Conservation (phyloP, 2,113 vertebrate genomes). For the Orthonyx spaldingii region DNA sequence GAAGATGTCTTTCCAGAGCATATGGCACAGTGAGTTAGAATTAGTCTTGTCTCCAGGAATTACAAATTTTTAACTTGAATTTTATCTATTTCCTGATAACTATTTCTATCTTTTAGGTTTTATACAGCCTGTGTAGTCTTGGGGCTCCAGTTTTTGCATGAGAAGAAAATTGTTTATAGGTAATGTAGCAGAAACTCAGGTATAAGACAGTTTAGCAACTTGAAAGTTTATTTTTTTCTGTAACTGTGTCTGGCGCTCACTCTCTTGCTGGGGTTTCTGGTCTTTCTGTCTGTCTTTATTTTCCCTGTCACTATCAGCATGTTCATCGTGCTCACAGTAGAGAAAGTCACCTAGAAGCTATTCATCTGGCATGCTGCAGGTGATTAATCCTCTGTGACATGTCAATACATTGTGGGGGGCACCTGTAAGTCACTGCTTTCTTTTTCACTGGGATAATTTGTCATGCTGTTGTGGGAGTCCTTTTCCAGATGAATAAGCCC, state of each 20-base stretch:
- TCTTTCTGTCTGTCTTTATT: slow-evolving; percentile 2
- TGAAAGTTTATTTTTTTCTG: not conserved
- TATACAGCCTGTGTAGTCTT: slow-evolving; percentile 91
- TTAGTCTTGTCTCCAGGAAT: not conserved
- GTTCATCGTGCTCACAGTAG: slow-evolving; percentile 1
- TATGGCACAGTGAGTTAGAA: slow-evolving; percentile 77
- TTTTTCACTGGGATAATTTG: not conserved
- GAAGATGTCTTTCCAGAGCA: slow-evolving; percentile 84
- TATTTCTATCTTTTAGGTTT: slow-evolving; percentile 76
- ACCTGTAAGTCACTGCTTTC: not conserved
- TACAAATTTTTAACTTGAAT: not conserved
- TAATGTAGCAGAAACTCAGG: slow-evolving; percentile 43
- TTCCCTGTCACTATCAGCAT: slow-evolving; percentile 5
- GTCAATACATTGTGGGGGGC: not conserved
- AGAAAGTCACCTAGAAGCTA: slow-evolving; percentile 11
- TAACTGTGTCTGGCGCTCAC: not conserved
- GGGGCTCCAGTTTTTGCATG: slow-evolving; percentile 92
- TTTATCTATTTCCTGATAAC: not conserved
- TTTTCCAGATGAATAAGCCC: not conserved
- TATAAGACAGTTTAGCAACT: not conserved
- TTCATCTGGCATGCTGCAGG: slow-evolving; percentile 7
- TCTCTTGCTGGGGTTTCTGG: not conserved
- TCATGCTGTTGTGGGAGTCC: not conserved
- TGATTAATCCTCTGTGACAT: slow-evolving; percentile 19
- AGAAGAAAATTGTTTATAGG: slow-evolving; percentile 94